Evolutionary conservation across 2,797 vertebrate species (phyloP), one percentile per base, ranked within the genome.

Genomic region (Salmo trutta): DNA sequence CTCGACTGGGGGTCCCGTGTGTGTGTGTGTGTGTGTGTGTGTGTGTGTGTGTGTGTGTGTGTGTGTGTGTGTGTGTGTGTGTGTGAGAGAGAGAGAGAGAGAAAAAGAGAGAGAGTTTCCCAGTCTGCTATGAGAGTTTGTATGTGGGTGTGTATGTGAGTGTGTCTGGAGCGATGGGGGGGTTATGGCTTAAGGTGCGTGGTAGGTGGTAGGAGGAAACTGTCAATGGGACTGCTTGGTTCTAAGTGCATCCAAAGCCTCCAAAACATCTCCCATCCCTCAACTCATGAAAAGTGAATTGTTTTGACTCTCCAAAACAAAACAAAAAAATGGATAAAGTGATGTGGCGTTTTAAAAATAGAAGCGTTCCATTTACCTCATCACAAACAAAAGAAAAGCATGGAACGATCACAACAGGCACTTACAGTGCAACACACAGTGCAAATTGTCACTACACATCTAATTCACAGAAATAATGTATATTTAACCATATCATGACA

Each of bases 121-220:
- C 41, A 47, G 41, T 47, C 8, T 47, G 41, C 2, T 47, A 47
- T 47, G 41, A 47, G 10, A 12, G 67, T 56, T 76, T 56, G n/a
- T 64, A 41, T 69, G 27, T 51, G 65, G 81, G 53, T 64, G 3
- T 54, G 71, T 73, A 52, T 76, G 24, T 67, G n/a, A 10, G 0
- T 73, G 69, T 75, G 29, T 69, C 71, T 19, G 7, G 62, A 59
- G 51, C 70, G 33, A 69, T 41, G 41, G 10, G 73, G 53, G 77
- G 75, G 77, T 80, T 64, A 66, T 79, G 70, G 82, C 41, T 47
- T 47, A 3, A 47, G 41, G 76, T 78, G 5, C 12, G 62, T 64
- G 81, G 68, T 78, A 77, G 82, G 64, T 79, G 79, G 79, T 78
- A 77, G 83, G 59, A 79, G 79, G 78, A 24, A 81, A 73, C 80